These are phyloP conservation scores for Andricus curvator DNA, from an alignment of 2,888 invertebrate genomes.

Conservation along the genomic window DNA sequence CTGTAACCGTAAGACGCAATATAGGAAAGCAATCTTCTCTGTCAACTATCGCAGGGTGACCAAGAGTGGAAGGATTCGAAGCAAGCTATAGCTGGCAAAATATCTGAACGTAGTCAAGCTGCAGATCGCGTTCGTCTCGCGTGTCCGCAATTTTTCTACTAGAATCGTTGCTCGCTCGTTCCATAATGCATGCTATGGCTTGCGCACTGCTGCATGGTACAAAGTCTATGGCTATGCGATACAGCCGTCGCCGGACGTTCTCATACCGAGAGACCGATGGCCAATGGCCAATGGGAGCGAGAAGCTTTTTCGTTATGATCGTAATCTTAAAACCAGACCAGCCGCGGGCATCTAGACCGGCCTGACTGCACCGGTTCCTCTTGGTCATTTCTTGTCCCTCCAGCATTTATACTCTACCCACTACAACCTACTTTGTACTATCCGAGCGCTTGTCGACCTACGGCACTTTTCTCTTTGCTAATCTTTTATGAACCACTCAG, in stretches of 20 bases:
- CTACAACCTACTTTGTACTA: conserved; percentile 45
- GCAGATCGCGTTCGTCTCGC: conserved; percentile 68
- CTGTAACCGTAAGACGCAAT: conserved; percentile 53
- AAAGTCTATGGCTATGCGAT: conserved; percentile 57
- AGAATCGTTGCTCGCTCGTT: conserved; percentile 69
- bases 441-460: conserved; percentile 45
- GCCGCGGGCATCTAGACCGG: conserved; percentile 66
- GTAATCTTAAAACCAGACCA: conserved; percentile 72
- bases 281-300: conserved; percentile 65
- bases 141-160: conserved; percentile 72
- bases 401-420: conserved; percentile 33
- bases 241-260: conserved; percentile 64
- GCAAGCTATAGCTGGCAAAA: conserved; percentile 12
- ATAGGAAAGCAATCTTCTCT: conserved; percentile 66
- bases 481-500: conserved; percentile 42
- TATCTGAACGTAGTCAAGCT: conserved; percentile 58
- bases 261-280: conserved; percentile 57
- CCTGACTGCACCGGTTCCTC: conserved; percentile 57
- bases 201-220: conserved; percentile 56
- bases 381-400: conserved; percentile 55
- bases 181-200: conserved; percentile 71
- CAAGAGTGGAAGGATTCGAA: conserved; percentile 45
- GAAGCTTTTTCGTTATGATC: conserved; percentile 73
- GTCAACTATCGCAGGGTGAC: conserved; percentile 51
- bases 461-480: conserved; percentile 44